phyloP scores from a whole-genome alignment of 2,113 vertebrate genomes.

The Diglossa brunneiventris region DNA sequence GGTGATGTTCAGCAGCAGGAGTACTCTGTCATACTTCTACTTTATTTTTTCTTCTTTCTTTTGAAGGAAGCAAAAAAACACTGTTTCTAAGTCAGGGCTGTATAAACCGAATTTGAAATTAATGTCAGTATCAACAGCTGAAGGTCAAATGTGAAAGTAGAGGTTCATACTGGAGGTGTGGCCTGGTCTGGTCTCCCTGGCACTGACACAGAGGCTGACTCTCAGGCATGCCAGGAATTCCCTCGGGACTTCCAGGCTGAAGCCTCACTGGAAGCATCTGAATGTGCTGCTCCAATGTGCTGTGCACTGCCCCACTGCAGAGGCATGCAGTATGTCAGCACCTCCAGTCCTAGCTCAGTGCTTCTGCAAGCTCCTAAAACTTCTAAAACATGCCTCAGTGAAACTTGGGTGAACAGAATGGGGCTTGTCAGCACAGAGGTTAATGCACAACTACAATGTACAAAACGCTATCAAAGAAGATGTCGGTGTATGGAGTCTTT shows the following conservation, averaged over 20 bases:
- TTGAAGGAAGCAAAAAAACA: neutral
- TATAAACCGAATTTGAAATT: neutral
- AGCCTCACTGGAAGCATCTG: neutral
- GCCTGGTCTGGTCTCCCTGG: neutral
- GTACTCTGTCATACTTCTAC: neutral
- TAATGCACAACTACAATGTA: neutral
- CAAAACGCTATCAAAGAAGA: neutral
- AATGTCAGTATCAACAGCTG: neutral
- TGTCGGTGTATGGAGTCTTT: neutral
- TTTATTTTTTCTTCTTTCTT: neutral
- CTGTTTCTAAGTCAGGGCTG: neutral
- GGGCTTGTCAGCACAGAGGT: neutral
- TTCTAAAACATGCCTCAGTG: neutral
- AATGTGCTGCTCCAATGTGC: neutral
- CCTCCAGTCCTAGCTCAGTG: neutral
- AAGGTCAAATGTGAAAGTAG: neutral
- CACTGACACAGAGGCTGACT: neutral
- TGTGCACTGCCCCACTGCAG: neutral
- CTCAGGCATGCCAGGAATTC: neutral
- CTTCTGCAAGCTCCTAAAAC: neutral
- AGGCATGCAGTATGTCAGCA: neutral
- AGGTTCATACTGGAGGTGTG: neutral
- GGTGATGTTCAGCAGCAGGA: neutral
- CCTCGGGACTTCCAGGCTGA: neutral
- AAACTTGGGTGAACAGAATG: neutral